Conservation (phyloP, 2,888 invertebrate genomes). For the Thereva unica region DNA sequence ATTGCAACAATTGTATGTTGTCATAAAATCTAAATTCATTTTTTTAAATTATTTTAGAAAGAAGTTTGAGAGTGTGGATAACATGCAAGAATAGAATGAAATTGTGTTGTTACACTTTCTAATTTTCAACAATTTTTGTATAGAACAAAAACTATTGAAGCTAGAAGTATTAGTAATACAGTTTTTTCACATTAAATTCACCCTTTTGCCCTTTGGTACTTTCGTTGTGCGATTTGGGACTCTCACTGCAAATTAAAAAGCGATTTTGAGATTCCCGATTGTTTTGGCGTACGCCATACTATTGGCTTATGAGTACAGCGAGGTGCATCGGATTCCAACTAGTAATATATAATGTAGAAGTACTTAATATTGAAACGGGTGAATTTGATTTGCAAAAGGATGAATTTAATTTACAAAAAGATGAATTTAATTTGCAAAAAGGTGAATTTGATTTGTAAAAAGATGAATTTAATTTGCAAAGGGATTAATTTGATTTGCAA, state of each 20-base stretch:
- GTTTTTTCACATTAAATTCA: no score
- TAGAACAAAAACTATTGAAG: not conserved
- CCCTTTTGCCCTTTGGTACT: no score
- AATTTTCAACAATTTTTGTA: slow-evolving; percentile 1
- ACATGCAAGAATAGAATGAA: slow-evolving; percentile 5
- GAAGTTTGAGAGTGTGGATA: slow-evolving; percentile 12
- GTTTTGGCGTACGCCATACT: no score
- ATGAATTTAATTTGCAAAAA: not conserved
- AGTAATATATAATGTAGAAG: no score
- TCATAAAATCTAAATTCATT: not conserved
- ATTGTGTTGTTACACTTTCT: not conserved
- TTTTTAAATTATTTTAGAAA: slow-evolving; percentile 4
- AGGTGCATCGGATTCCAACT: no score
- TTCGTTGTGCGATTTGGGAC: no score
- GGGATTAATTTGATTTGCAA: not conserved
- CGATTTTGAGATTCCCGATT: no score
- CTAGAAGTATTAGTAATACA: no score
- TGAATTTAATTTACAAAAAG: not conserved
- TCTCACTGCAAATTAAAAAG: no score
- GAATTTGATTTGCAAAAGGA: no score
- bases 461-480: not conserved
- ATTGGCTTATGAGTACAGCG: no score
- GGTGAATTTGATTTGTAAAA: not conserved
- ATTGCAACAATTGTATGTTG: not conserved
- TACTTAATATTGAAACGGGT: no score